phyloP scores from a whole-genome alignment of 1,140 invertebrate species.

The Adoxophyes honmai region DNA sequence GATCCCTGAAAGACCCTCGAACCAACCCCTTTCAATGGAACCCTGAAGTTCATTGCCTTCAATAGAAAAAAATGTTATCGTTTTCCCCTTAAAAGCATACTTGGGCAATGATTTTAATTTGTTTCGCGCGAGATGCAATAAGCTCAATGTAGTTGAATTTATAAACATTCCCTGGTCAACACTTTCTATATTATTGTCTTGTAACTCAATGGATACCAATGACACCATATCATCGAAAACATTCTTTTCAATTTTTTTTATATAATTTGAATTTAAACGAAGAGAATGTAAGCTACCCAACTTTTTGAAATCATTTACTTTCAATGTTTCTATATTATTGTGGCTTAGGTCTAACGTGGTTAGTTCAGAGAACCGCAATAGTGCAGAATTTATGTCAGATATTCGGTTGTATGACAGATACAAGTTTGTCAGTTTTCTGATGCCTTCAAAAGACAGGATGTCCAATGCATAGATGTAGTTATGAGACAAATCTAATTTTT shows the following conservation, averaged over 20 bases:
- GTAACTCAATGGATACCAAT: neutral
- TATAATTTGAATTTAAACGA: neutral
- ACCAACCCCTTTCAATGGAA: neutral
- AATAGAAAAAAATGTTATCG: neutral
- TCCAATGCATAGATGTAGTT: neutral
- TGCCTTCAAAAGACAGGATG: constrained; percentile 8
- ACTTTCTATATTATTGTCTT: neutral
- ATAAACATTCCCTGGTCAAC: neutral
- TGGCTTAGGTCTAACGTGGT: neutral
- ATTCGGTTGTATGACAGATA: neutral
- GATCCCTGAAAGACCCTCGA: neutral
- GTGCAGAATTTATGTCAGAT: neutral
- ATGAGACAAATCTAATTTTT: neutral
- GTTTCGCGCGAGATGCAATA: neutral
- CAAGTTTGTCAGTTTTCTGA: neutral
- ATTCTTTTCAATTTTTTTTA: neutral
- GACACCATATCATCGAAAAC: neutral
- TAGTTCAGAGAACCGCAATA: neutral
- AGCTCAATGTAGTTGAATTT: neutral
- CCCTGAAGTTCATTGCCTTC: neutral
- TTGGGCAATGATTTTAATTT: neutral
- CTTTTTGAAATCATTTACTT: neutral
- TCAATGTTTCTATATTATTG: neutral
- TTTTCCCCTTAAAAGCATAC: neutral
- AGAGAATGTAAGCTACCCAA: neutral